Evolutionary conservation across 2,888 invertebrate species (phyloP).

Genomic region (Sinotaia quadrata): DNA sequence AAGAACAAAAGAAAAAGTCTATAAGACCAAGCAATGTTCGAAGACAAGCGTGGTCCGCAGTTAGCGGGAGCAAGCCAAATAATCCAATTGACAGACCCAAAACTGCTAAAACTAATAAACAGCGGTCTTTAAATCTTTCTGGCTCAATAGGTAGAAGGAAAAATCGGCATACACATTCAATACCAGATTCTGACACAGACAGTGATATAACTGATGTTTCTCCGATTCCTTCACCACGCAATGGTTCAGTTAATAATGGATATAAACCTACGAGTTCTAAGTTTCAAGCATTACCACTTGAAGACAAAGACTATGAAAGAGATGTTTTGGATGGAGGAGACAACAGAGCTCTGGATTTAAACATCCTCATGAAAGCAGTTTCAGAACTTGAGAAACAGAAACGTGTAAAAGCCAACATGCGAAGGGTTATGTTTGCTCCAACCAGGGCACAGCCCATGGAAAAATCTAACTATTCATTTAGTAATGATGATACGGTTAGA

Average conservation of each 20-base stretch:
- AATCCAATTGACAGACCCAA: slow-evolving; percentile 36
- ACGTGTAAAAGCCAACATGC: slow-evolving; percentile 53
- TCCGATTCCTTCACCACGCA: slow-evolving; percentile 56
- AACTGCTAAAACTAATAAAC: slow-evolving; percentile 38
- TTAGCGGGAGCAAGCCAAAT: background rate
- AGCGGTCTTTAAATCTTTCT: too few relatives aligned
- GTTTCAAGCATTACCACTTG: background rate
- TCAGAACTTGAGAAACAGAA: slow-evolving; percentile 63
- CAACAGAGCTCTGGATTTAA: slow-evolving; percentile 55
- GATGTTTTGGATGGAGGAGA: slow-evolving; percentile 36
- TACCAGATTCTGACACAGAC: slow-evolving; percentile 47
- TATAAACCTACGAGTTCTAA: slow-evolving; percentile 17
- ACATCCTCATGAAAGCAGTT: slow-evolving; percentile 63
- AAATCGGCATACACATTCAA: slow-evolving; percentile 22
- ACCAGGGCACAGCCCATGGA: slow-evolving; percentile 36
- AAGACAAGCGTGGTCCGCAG: slow-evolving; percentile 1
- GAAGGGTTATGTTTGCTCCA: slow-evolving; percentile 62
- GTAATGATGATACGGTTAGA: slow-evolving; percentile 49
- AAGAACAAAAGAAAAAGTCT: slow-evolving; percentile 12
- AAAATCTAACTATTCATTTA: slow-evolving; percentile 58
- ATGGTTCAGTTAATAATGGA: slow-evolving; percentile 39
- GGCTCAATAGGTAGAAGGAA: too few relatives aligned
- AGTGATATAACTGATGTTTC: slow-evolving; percentile 69
- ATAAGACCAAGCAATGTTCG: background rate
- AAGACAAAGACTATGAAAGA: slow-evolving; percentile 12